Evolutionary conservation across 2,113 vertebrate species (phyloP).

Genomic region (Rhinoderma darwinii): DNA sequence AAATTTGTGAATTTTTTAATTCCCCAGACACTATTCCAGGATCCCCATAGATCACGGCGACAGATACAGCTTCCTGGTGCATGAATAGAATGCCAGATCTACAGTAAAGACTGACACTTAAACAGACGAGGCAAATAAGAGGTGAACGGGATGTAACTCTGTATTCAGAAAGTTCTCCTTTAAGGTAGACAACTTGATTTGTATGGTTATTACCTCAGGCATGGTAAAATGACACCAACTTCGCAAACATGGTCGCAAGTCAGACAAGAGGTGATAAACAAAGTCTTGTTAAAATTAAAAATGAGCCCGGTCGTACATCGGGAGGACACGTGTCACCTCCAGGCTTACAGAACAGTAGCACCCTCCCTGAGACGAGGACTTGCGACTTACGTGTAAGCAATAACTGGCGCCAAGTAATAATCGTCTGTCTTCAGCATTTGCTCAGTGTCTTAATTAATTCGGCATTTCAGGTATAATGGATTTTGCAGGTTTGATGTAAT

Average conservation of each 20-base stretch:
- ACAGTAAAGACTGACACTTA: not conserved
- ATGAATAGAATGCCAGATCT: not conserved
- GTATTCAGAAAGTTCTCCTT: not conserved
- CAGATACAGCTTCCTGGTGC: not conserved
- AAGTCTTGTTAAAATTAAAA: not conserved
- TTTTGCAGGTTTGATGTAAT: no score
- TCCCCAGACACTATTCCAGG: not conserved
- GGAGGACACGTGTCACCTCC: conserved; percentile 5
- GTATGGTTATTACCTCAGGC: not conserved
- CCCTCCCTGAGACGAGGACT: not conserved
- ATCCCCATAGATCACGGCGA: not conserved
- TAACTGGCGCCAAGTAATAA: not conserved
- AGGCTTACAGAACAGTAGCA: not conserved
- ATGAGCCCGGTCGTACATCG: not conserved
- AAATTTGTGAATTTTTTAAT: not conserved
- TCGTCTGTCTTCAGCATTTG: not conserved
- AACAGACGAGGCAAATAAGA: not conserved
- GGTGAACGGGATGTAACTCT: not conserved
- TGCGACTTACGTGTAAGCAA: not conserved
- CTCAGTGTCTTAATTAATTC: not conserved
- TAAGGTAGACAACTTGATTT: not conserved
- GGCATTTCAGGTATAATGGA: not conserved
- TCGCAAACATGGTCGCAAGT: not conserved
- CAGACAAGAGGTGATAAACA: not conserved
- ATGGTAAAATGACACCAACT: not conserved